A percentile compares a stretch with the other conserved stretches of the same genome.
phyloP scores from a whole-genome alignment of 2,888 invertebrate species.

The Resseliella maxima region DNA sequence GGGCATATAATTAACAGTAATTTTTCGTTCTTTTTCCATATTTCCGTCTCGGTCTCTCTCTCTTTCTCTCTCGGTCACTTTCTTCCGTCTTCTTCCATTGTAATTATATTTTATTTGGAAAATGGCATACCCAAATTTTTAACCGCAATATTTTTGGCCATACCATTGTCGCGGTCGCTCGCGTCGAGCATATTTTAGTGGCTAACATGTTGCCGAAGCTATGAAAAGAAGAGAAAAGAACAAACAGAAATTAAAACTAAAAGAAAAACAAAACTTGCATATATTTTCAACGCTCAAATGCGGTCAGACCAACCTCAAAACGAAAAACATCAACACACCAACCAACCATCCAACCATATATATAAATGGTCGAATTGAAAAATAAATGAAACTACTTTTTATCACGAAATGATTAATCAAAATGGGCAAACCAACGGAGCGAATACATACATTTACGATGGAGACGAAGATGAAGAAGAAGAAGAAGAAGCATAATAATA shows the following conservation, averaged over 20 bases:
- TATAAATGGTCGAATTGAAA: background rate
- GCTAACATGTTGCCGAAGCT: too few species aligned
- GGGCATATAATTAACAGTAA: conserved; percentile 14
- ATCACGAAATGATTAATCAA: conserved; percentile 6
- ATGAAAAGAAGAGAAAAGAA: too few species aligned
- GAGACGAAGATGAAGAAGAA: too few species aligned
- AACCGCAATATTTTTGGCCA: background rate
- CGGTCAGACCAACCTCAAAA: background rate
- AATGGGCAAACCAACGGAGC: background rate
- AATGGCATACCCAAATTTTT: too few species aligned
- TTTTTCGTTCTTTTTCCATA: background rate
- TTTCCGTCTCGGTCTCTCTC: too few species aligned
- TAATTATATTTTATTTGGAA: too few species aligned
- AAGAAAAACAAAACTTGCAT: background rate
- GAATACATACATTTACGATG: background rate
- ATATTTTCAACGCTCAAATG: background rate
- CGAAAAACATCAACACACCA: background rate
- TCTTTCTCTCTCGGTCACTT: too few species aligned
- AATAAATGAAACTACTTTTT: background rate
- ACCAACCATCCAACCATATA: background rate
- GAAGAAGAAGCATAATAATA: too few species aligned
- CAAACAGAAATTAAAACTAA: background rate
- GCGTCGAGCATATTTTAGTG: too few species aligned
- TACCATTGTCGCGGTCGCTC: too few species aligned
- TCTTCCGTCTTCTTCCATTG: too few species aligned